phyloP scores from a whole-genome alignment of 1,140 invertebrate species.

The Zaprionus inermis region DNA sequence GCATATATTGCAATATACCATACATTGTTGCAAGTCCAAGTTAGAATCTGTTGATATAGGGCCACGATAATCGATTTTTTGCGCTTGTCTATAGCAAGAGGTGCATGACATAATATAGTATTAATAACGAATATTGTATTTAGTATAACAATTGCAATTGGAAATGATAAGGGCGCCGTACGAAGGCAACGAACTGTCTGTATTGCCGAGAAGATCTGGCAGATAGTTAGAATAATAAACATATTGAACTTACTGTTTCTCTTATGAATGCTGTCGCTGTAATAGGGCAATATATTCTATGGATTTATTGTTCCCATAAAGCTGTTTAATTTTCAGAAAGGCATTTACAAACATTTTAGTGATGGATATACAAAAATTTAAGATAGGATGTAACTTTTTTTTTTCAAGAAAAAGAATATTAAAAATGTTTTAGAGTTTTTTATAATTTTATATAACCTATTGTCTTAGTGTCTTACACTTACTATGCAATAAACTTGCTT shows the following conservation, averaged over 20 bases:
- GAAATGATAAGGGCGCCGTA: neutral
- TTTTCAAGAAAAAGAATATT: no score
- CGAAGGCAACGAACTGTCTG: neutral
- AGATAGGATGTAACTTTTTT: no score
- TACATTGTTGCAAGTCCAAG: slow-evolving; percentile 1
- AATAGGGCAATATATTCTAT: neutral
- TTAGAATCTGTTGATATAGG: neutral
- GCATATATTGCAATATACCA: neutral
- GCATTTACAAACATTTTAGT: no score
- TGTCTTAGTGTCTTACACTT: no score
- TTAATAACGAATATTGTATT: neutral
- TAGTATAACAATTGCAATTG: neutral
- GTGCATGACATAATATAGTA: neutral
- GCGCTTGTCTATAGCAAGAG: neutral
- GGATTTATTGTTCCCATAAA: neutral
- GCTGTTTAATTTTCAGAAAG: no score
- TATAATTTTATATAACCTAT: no score
- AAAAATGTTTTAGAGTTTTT: no score
- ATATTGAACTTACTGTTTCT: neutral
- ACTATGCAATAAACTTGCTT: no score
- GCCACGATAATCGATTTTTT: neutral
- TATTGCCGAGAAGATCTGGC: neutral
- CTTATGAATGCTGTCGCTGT: neutral
- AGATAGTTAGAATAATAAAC: neutral
- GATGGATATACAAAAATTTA: no score